These are phyloP conservation scores for Eueides isabella DNA, from an alignment of 1,140 invertebrate genomes.

Conservation along the genomic window DNA sequence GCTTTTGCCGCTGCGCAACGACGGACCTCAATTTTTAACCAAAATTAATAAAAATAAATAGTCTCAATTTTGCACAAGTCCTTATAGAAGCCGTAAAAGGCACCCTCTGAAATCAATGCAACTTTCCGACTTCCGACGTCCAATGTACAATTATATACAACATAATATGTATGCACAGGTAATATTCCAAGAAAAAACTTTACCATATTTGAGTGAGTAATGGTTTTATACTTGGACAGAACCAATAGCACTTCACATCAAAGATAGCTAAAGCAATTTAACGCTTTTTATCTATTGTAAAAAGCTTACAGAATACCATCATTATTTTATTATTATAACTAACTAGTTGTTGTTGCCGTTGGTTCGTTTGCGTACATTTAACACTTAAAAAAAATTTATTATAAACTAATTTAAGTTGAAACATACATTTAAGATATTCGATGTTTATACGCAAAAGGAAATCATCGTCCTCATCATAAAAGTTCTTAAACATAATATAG, in stretches of 20 bases:
- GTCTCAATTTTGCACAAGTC: slow-evolving; percentile 6
- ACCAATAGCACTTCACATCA: not conserved
- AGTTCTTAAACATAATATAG: no score
- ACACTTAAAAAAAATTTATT: no score
- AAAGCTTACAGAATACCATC: no score
- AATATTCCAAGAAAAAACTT: slow-evolving; percentile 9
- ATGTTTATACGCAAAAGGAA: no score
- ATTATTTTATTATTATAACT: no score
- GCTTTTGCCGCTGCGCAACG: no score
- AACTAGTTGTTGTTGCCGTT: no score
- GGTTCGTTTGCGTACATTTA: no score
- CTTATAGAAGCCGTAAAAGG: slow-evolving; percentile 39
- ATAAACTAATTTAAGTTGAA: no score
- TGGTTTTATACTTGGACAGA: not conserved
- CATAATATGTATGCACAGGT: not conserved
- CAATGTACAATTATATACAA: slow-evolving; percentile 29
- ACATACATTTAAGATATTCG: no score
- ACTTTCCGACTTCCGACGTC: slow-evolving; percentile 37
- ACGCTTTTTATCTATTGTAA: not conserved
- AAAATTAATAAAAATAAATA: not conserved
- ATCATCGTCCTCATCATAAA: no score
- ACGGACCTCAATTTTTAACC: no score
- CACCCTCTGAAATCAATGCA: slow-evolving; percentile 41
- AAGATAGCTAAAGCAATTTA: not conserved
- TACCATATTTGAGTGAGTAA: slow-evolving; percentile 30